Conservation (phyloP, 2,888 invertebrate species). For the Drosophila robusta region DNA sequence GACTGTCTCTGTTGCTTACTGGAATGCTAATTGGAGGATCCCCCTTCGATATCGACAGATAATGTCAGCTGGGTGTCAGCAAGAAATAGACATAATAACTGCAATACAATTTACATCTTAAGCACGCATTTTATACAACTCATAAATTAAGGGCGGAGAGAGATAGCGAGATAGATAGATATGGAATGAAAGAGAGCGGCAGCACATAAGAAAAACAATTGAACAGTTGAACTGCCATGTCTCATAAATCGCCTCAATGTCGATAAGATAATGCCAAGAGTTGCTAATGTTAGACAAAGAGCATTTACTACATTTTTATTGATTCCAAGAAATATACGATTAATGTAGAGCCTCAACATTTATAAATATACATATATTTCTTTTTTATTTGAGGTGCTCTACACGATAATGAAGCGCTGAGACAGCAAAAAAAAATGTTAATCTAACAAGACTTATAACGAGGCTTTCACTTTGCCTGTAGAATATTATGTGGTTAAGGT, state of each 20-base stretch:
- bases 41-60: constrained; percentile 10
- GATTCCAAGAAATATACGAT: constrained; percentile 41
- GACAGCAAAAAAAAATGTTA: background rate
- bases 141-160: background rate
- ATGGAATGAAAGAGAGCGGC: background rate
- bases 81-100: background rate
- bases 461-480: too few species aligned
- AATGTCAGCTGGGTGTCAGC: constrained; percentile 10
- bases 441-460: background rate
- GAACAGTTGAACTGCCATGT: background rate
- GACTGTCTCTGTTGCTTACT: background rate
- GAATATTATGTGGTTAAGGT: background rate
- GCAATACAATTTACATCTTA: background rate
- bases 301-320: constrained; percentile 29
- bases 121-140: background rate
- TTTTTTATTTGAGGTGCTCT: background rate
- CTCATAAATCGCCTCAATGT: constrained; percentile 1
- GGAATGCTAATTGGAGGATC: constrained; percentile 25
- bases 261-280: constrained; percentile 61
- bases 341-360: constrained; percentile 5
- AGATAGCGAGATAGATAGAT: background rate
- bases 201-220: background rate
- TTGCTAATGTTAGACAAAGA: constrained; percentile 51
- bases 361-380: background rate
- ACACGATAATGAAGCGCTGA: constrained; percentile 5